Evolutionary conservation across 2,113 vertebrate species (phyloP), one percentile per base, ranked within the genome.

Genomic region (Nesogale talazaci): DNA sequence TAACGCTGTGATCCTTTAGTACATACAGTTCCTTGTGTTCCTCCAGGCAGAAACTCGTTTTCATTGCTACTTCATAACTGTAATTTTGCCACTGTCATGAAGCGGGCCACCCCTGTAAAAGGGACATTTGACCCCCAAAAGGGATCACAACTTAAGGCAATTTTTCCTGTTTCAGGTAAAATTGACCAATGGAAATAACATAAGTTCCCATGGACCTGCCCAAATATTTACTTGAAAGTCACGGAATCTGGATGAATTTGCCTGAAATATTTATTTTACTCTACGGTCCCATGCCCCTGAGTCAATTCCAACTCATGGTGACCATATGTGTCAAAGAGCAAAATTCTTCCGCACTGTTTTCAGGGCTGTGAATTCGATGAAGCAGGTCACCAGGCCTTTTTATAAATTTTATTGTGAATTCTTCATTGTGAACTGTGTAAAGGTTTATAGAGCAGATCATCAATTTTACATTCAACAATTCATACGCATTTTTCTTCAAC

Each of bases 101-200:
- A 52, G 2, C 46, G 14, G 46, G 46, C 14, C 9, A 52, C 9
- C 46, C 46, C 46, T 52, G 46, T 52, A 11, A 52, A 52, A 52
- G 46, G 46, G 5, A 12, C 46, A 10, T 52, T 10, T 12, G 46
- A 52, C 46, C 46, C 46, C 46, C 46, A 52, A 52, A 52, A 52
- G 46, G 46, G 5, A 12, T 52, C 10, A 12, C 9, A 12, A 52
- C 46, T 77, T 25, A 80, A 77, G 20, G 17, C 23, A 69, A 3
- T 9, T 72, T 22, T 57, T 90, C 57, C 82, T 81, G 88, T 52
- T 79, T 69, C 34, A 7, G 88, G 42, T 61, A 83, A 94, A 90
- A 86, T 65, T 61, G 2, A 83, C 67, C 56, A 90, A 2, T 63
- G 16, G 23, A 27, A 76, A 91, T 2, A 88, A 19, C 14, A 2